Conservation (phyloP, 2,797 vertebrate genomes). For the Bucorvus abyssinicus region DNA sequence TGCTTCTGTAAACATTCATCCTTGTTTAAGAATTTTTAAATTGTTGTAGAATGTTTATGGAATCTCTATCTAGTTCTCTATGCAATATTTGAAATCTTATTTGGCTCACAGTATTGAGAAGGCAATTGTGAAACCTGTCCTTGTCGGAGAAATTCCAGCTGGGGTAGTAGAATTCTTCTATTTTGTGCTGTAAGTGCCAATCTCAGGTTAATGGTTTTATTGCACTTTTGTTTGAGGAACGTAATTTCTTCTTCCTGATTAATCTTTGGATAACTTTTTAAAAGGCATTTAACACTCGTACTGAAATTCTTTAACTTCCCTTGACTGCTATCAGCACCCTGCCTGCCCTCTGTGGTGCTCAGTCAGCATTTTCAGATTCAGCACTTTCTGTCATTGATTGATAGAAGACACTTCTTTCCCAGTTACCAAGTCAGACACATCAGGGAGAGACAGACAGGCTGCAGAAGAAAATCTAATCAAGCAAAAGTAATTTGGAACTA, state of each 20-base stretch:
- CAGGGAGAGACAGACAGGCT: slow-evolving; percentile 67
- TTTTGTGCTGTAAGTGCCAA: not conserved
- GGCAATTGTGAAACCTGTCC: not conserved
- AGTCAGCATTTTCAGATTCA: slow-evolving; percentile 66
- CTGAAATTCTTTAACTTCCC: not conserved
- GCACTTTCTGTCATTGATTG: slow-evolving; percentile 77
- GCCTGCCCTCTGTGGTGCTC: not conserved
- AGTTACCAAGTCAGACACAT: slow-evolving; percentile 57
- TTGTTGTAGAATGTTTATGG: not conserved
- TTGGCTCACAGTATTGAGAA: not conserved
- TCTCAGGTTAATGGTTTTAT: not conserved
- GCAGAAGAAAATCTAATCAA: slow-evolving; percentile 43
- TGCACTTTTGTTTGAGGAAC: not conserved
- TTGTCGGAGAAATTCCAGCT: not conserved
- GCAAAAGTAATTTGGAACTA: not conserved
- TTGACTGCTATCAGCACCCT: slow-evolving; percentile 13
- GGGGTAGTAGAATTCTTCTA: not conserved
- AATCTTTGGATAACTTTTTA: not conserved
- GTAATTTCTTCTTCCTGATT: not conserved
- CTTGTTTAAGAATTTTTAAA: not conserved
- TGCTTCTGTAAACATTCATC: not conserved
- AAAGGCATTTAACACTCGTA: not conserved
- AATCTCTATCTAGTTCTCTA: not conserved
- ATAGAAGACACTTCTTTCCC: slow-evolving; percentile 69
- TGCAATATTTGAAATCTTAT: not conserved